Percentiles rank a stretch among this genome's conserved stretches.
Evolutionary conservation across 1,140 invertebrate species (phyloP).

Genomic region (Dicyema japonicum): DNA sequence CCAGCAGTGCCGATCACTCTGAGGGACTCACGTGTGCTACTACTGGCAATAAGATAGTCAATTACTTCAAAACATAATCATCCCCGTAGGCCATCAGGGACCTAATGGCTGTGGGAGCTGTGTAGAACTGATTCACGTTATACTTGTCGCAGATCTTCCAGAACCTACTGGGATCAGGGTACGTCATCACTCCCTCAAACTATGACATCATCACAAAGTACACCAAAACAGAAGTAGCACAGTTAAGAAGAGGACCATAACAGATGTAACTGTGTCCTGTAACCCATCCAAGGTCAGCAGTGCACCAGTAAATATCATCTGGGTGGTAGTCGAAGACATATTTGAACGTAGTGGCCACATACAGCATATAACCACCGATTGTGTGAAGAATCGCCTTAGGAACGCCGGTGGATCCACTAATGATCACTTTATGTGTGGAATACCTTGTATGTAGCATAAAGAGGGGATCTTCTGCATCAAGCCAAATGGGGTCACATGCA

Average conservation of each 20-base stretch:
- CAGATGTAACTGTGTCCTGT: slow-evolving; percentile 26
- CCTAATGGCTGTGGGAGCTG: slow-evolving; percentile 76
- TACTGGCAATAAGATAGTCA: slow-evolving; percentile 78
- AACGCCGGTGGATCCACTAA: slow-evolving; percentile 77
- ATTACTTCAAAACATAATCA: slow-evolving; percentile 31
- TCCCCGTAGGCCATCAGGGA: slow-evolving; percentile 55
- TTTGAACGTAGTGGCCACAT: slow-evolving; percentile 25
- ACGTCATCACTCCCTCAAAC: slow-evolving; percentile 71
- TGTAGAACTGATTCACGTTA: slow-evolving; percentile 74
- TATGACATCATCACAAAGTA: too few species aligned
- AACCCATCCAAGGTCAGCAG: slow-evolving; percentile 28
- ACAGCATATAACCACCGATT: slow-evolving; percentile 59
- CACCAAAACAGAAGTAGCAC: slow-evolving; percentile 20
- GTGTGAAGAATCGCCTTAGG: slow-evolving; percentile 84
- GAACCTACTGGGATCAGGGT: slow-evolving; percentile 33
- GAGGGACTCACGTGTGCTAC: slow-evolving; percentile 91
- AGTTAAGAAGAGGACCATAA: slow-evolving; percentile 26
- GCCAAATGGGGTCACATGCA: slow-evolving; percentile 58
- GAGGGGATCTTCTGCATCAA: slow-evolving; percentile 33
- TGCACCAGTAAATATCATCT: slow-evolving; percentile 24
- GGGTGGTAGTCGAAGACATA: slow-evolving; percentile 3
- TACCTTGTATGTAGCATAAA: slow-evolving; percentile 82
- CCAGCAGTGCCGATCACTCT: slow-evolving; percentile 58
- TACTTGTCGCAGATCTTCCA: slow-evolving; percentile 72
- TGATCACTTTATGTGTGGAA: slow-evolving; percentile 4